phyloP scores from a whole-genome alignment of 23 tunicate genomes.

The Clavelina lepadiformis region DNA sequence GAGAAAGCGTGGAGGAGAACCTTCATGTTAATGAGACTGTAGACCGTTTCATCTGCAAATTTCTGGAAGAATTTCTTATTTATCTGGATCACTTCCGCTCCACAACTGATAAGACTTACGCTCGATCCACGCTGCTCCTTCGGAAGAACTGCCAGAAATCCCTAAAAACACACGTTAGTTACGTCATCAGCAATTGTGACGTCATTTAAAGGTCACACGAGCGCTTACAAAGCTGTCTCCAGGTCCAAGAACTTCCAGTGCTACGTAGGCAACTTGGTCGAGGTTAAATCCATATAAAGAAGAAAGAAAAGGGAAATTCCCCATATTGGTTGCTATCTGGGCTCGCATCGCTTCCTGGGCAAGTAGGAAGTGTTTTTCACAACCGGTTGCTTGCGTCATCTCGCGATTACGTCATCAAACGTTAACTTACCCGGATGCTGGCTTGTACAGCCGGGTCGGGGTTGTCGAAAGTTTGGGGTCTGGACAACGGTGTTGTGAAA shows the following conservation, averaged over 20 bases:
- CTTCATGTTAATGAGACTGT: slow-evolving; percentile 91
- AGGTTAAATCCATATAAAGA: slow-evolving; percentile 73
- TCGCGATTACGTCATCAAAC: not conserved
- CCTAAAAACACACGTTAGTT: slow-evolving; percentile 25
- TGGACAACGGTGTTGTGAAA: slow-evolving; percentile 84
- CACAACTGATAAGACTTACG: slow-evolving; percentile 89
- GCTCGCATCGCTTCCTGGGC: slow-evolving; percentile 30
- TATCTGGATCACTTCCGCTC: slow-evolving; percentile 85
- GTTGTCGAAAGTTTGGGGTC: slow-evolving; percentile 85
- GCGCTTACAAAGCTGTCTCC: slow-evolving; percentile 93
- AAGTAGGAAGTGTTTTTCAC: not conserved
- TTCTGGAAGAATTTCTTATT: slow-evolving; percentile 88
- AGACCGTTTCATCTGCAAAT: slow-evolving; percentile 83
- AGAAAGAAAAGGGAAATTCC: slow-evolving; percentile 59
- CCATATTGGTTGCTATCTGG: slow-evolving; percentile 37
- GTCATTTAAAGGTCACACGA: not conserved
- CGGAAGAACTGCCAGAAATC: slow-evolving; percentile 85
- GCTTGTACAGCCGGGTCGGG: slow-evolving; percentile 71
- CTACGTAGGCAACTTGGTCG: slow-evolving; percentile 71
- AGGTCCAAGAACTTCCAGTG: slow-evolving; percentile 63
- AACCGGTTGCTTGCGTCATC: not conserved
- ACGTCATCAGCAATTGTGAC: not conserved
- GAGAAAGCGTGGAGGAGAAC: too few species aligned
- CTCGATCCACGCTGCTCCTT: slow-evolving; percentile 90
- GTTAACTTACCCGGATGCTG: slow-evolving; percentile 41